These are phyloP conservation scores for Macaria liturata DNA, from an alignment of 2,888 invertebrate species.

Conservation along the genomic window DNA sequence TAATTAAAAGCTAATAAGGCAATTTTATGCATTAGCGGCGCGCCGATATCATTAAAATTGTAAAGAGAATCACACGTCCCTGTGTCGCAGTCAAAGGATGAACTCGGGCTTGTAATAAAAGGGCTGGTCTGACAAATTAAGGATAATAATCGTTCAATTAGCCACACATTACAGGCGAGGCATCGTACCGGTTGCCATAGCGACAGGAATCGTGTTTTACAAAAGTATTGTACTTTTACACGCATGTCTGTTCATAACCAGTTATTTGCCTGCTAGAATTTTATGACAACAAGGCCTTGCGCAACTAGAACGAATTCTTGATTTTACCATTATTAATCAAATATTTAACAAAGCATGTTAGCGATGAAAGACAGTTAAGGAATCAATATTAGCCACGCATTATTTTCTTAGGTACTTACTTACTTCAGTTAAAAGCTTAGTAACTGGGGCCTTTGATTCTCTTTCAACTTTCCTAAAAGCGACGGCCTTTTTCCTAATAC, in stretches of 20 bases:
- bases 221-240: background rate
- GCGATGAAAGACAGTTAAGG: too few relatives aligned
- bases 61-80: background rate
- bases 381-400: too few relatives aligned
- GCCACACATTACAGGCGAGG: slow-evolving; percentile 42
- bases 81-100: slow-evolving; percentile 60
- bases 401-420: too few relatives aligned
- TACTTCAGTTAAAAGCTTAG: too few relatives aligned
- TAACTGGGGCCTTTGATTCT: slow-evolving; percentile 10
- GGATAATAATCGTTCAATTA: slow-evolving; percentile 73
- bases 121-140: slow-evolving; percentile 56
- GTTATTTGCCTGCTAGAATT: background rate
- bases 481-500: slow-evolving; percentile 14
- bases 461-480: slow-evolving; percentile 16
- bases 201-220: slow-evolving; percentile 21
- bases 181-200: slow-evolving; percentile 43
- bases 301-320: too few relatives aligned
- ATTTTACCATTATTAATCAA: too few relatives aligned
- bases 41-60: too few relatives aligned
- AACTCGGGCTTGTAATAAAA: slow-evolving; percentile 54
- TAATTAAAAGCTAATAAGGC: too few relatives aligned
- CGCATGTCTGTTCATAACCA: background rate
- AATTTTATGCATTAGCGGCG: too few relatives aligned
- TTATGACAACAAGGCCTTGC: too few relatives aligned
- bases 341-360: too few relatives aligned